phyloP scores from a whole-genome alignment of 1,140 invertebrate species.

The Apis laboriosa region DNA sequence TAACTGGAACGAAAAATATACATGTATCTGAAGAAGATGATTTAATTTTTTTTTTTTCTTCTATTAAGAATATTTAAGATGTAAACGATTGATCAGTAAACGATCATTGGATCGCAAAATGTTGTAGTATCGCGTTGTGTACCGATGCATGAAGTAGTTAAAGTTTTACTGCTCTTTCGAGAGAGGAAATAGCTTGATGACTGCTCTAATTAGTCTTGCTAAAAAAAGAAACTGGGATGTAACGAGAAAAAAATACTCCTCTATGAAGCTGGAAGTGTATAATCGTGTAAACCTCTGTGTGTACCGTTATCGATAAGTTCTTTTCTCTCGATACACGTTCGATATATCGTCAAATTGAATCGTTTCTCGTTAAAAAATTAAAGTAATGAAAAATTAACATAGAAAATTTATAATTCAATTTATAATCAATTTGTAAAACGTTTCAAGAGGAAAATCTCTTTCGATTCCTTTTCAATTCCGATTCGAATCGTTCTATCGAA shows the following conservation, averaged over 20 bases:
- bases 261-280: not conserved
- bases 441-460: not conserved
- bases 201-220: constrained; percentile 1
- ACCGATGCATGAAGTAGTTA: not conserved
- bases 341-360: too few relatives aligned
- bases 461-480: not conserved
- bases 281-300: not conserved
- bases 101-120: not conserved
- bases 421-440: not conserved
- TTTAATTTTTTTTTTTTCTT: not conserved
- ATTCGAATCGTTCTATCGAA: constrained; percentile 9
- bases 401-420: too few relatives aligned
- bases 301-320: not conserved
- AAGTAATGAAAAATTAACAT: too few relatives aligned
- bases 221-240: constrained; percentile 1
- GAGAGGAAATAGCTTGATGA: not conserved
- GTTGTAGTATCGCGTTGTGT: not conserved
- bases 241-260: not conserved
- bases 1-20: too few relatives aligned
- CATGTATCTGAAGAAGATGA: not conserved
- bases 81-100: not conserved
- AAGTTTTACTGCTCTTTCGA: not conserved
- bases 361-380: too few relatives aligned
- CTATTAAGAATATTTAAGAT: not conserved
- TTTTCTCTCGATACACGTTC: too few relatives aligned